Base-by-base conservation (phyloP, 2,113 vertebrate genomes). In the Brachypodius melanocephalos region DNA sequence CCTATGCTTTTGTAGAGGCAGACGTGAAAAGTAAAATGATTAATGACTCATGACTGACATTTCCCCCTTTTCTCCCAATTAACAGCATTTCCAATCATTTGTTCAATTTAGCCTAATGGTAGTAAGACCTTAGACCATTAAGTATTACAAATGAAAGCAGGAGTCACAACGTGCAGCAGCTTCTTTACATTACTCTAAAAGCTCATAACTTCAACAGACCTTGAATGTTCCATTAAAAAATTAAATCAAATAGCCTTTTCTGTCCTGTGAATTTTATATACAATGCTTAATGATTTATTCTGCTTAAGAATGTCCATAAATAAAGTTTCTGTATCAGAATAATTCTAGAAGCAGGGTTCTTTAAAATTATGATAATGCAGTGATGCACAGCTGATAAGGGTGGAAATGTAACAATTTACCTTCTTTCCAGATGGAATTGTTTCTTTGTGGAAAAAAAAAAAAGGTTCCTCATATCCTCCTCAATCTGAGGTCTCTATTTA, bases 41-140 rank as follows among this genome's bases (percentile, higher is more conserved):
- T 87, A 76, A 61, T 80, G 57, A 31, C 13, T 91, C 40, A 34
- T 61, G 43, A 84, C 29, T 86, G 75, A 38, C 24, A 88, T 91
- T 90, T 91, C 63, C 18, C 32, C 15, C 22, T 67, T 74, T 49
- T 65, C 42, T 91, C 45, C 59, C 61, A 68, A 26, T 93, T 91
- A 95, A 71, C 40, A 85, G 76, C 25, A 36, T 86, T 93, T 81
- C 32, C 29, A 95, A 40, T 58, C 13, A 85, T 89, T 89, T 78
- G 45, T 66, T 93, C 73, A 52, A 82, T 96, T 89, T 75, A 86
- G 61, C 69, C 65, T 95, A 95, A 92, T 89, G 57, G 80, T 54
- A 62, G 40, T 55, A 85, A 85, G 76, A 76, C 69, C 71, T 83
- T 77, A 84, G 54, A 85, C 45, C 72, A 87, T 85, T 90, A 95